phyloP scores from a whole-genome alignment of 2,797 vertebrate genomes.

The Danionella dracula region DNA sequence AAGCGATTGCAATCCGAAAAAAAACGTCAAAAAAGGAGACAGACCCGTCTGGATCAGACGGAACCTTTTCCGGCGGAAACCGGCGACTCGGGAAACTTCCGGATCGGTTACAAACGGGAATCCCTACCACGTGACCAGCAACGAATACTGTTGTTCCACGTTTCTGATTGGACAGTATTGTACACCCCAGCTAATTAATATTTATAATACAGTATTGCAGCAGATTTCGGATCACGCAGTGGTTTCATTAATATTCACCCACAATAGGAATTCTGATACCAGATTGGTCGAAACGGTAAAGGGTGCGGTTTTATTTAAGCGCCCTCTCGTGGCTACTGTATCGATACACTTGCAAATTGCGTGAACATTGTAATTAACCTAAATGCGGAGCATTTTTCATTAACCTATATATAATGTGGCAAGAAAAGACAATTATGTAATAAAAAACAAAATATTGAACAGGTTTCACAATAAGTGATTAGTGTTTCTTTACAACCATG shows the following conservation, averaged over 20 bases:
- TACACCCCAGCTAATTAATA: not conserved
- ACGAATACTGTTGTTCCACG: not conserved
- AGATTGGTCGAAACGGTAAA: not conserved
- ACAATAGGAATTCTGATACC: not conserved
- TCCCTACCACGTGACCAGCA: constrained; percentile 43
- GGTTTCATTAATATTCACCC: not conserved
- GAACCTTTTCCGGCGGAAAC: constrained; percentile 87
- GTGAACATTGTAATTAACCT: too few species aligned
- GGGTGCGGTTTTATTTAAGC: not conserved
- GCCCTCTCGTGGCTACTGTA: not conserved
- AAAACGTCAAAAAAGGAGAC: not conserved
- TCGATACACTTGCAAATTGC: too few species aligned
- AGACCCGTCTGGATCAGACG: constrained; percentile 83
- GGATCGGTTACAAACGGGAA: constrained; percentile 52
- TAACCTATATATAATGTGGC: too few species aligned
- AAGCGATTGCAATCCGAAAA: not conserved
- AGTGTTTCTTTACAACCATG: too few species aligned
- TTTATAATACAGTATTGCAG: not conserved
- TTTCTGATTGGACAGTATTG: not conserved
- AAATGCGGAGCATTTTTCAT: too few species aligned
- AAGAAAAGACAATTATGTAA: too few species aligned
- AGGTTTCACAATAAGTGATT: too few species aligned
- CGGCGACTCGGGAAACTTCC: constrained; percentile 69
- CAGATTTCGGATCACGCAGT: not conserved
- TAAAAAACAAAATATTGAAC: too few species aligned